Evolutionary conservation across 2,888 invertebrate species (phyloP).

Genomic region (Ectobius pallidus): DNA sequence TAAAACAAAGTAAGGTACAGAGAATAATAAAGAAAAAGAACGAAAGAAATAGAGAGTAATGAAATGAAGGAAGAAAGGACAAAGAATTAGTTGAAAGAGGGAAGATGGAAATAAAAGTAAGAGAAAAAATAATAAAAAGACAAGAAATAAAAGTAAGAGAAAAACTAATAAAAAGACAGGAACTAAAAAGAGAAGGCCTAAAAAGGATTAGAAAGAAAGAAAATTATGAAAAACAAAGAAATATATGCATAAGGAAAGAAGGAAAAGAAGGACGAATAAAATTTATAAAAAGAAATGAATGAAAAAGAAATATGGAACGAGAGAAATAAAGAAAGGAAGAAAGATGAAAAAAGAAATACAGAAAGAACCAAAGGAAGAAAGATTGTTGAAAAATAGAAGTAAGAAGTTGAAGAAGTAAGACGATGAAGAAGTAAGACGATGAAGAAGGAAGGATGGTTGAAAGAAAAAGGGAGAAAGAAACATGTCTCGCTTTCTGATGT

Average conservation of each 20-base stretch:
- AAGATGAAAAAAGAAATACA: constrained; percentile 9
- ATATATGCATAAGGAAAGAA: neutral
- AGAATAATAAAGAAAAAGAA: too few species aligned
- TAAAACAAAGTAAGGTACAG: too few species aligned
- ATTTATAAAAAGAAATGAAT: neutral
- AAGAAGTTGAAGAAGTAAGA: neutral
- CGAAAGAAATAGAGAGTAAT: too few species aligned
- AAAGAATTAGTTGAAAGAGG: too few species aligned
- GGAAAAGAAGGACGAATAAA: neutral
- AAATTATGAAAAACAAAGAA: too few species aligned
- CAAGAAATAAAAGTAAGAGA: too few species aligned
- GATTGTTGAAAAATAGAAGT: constrained; percentile 1
- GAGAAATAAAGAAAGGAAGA: constrained; percentile 23
- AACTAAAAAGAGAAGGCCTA: neutral
- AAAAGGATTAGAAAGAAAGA: constrained; percentile 2
- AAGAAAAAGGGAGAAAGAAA: neutral
- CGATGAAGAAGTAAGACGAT: neutral
- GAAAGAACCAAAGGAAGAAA: constrained; percentile 14
- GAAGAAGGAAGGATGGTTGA: neutral
- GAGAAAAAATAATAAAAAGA: too few species aligned
- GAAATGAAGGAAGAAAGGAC: too few species aligned
- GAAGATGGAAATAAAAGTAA: too few species aligned
- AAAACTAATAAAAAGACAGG: neutral
- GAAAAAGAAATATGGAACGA: neutral
- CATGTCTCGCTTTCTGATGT: too few species aligned